phyloP scores from a whole-genome alignment of 2,113 vertebrate genomes.

The Tinamus guttatus region DNA sequence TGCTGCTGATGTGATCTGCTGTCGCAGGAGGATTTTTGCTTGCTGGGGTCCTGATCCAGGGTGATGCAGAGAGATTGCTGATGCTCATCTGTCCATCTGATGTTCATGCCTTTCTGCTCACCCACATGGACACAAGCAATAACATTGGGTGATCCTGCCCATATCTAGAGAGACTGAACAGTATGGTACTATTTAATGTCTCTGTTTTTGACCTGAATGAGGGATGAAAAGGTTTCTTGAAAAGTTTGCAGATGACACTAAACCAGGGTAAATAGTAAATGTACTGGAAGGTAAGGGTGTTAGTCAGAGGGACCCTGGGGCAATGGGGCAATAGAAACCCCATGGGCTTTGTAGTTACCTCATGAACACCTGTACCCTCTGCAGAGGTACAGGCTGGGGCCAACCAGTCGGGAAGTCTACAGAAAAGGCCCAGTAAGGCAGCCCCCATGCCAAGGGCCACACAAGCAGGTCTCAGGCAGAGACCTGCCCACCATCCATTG shows the following conservation, averaged over 20 bases:
- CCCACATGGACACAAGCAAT: neutral
- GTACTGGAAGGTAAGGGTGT: neutral
- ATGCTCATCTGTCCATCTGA: neutral
- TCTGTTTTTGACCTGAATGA: neutral
- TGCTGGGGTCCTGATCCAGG: neutral
- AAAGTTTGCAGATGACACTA: neutral
- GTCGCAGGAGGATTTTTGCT: neutral
- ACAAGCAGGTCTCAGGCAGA: neutral
- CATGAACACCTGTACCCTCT: neutral
- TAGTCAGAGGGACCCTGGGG: neutral
- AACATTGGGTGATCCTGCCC: neutral
- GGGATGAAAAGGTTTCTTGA: neutral
- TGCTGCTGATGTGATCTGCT: neutral
- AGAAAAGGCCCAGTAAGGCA: neutral
- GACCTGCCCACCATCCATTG: neutral
- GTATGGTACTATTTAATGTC: neutral
- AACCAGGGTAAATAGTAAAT: neutral
- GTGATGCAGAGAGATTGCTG: neutral
- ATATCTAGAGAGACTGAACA: neutral
- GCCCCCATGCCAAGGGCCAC: no score
- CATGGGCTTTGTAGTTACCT: neutral
- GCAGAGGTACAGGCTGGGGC: neutral
- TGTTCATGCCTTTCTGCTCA: neutral
- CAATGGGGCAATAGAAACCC: neutral
- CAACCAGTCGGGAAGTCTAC: neutral